Base-by-base conservation (phyloP, 2,888 invertebrate species). In the Luperina nickerlii region DNA sequence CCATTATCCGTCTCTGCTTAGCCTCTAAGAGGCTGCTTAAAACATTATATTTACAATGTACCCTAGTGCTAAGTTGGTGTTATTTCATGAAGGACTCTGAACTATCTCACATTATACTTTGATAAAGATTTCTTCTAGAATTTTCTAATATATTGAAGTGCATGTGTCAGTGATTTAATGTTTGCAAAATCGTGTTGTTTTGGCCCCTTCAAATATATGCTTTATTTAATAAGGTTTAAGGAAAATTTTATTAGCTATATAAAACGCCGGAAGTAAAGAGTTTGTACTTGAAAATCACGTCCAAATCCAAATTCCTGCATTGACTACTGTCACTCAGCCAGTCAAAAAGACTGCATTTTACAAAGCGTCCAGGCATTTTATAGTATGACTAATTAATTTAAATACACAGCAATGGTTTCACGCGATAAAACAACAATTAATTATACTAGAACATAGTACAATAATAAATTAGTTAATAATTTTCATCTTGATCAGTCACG, bases 21-120 rank as follows among this genome's bases (percentile, higher is more conserved):
- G 96, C 96, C 96, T 96, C 96, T 95, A 95, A 88, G 96, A 96
- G 96, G 95, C 92, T 91, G 80, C 81, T 93, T 94, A 94, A 78
- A 85, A 86, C 91, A 75, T 89, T 92, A 94, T 94, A 94, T 94
- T 91, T 94, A 94, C 94, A 94, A 86, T 88, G 83, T 84, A 87
- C 57, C 79, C 83, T 89, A 89, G 45, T 85, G 89, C 88, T 91
- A 91, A 84, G 73, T 72, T 66, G 76, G 73, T 87, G 88, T 83
- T 85, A 87, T 86, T 85, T 89, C 85, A 88, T 90, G 88, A 89
- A 91, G 91, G 90, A 87, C 84, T 88, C 88, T 86, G 89, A 86
- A 86, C 70, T 78, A 65, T 51, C 68, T 48, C n/a, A 48, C 60
- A 66, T 72, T 69, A 65, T 60, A 67, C 76, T 81, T 62, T 20